Evolutionary conservation across 2,113 vertebrate species (phyloP).

Genomic region (Ptyas mucosa): DNA sequence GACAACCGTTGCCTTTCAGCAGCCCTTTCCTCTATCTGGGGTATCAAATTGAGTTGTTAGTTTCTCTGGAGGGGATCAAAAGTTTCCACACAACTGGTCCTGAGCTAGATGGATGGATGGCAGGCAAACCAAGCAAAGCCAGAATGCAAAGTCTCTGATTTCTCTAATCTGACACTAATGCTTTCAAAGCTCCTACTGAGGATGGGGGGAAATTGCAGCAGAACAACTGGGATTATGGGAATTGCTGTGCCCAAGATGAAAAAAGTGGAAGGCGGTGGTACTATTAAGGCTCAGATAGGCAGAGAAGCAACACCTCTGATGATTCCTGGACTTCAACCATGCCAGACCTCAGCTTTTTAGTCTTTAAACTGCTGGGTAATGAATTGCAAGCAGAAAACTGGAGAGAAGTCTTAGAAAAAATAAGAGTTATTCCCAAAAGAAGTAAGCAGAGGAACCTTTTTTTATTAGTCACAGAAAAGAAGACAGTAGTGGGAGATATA

Average conservation of each 20-base stretch:
- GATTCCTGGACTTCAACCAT: constrained; percentile 2
- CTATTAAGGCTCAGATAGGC: neutral
- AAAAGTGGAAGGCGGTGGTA: neutral
- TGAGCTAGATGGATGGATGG: neutral
- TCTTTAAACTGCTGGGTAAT: constrained; percentile 1
- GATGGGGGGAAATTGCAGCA: neutral
- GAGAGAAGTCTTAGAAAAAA: fast-evolving
- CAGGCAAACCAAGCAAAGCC: neutral
- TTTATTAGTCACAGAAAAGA: neutral
- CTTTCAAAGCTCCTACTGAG: constrained; percentile 9
- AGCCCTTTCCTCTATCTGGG: neutral
- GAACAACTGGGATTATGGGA: neutral
- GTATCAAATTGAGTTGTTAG: neutral
- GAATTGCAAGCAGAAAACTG: neutral
- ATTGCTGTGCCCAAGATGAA: neutral
- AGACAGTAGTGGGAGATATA: neutral
- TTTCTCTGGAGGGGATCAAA: neutral
- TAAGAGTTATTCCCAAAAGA: neutral
- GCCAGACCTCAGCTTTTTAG: neutral
- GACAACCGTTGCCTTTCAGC: neutral
- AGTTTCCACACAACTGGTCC: neutral
- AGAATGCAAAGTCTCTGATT: neutral
- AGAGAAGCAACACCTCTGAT: neutral
- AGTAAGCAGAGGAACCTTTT: neutral
- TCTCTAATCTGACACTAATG: neutral